These are phyloP conservation scores for Spatula versicolor DNA, from an alignment of 2,797 vertebrate species.

Conservation along the genomic window DNA sequence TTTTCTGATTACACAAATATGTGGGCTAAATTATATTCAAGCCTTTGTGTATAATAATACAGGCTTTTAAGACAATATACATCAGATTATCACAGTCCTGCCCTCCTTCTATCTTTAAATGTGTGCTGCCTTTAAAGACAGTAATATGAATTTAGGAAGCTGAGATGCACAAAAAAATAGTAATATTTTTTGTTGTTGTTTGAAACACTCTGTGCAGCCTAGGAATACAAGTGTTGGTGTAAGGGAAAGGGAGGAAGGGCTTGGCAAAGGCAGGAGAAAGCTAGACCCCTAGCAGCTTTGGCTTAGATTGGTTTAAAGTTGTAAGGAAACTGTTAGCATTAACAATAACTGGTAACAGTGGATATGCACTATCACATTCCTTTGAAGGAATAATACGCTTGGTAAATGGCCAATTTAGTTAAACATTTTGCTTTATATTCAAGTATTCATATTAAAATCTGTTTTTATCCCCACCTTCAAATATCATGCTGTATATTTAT, in stretches of 20 bases:
- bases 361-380: not conserved
- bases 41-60: not conserved
- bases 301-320: not conserved
- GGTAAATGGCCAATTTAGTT: not conserved
- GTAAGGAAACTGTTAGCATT: not conserved
- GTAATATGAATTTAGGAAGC: not conserved
- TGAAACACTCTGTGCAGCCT: not conserved
- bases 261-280: not conserved
- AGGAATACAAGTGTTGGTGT: not conserved
- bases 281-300: not conserved
- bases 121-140: not conserved
- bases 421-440: not conserved
- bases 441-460: not conserved
- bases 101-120: not conserved
- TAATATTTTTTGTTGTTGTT: not conserved
- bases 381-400: not conserved
- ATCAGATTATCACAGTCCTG: not conserved
- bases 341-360: not conserved
- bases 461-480: not conserved
- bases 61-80: not conserved
- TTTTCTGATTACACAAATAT: not conserved
- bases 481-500: not conserved
- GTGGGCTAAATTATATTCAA: rapidly evolving
- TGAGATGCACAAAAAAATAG: not conserved
- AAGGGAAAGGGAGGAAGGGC: not conserved